These are phyloP conservation scores for Ceratina japonica DNA, from an alignment of 1,140 invertebrate species.

Conservation along the genomic window DNA sequence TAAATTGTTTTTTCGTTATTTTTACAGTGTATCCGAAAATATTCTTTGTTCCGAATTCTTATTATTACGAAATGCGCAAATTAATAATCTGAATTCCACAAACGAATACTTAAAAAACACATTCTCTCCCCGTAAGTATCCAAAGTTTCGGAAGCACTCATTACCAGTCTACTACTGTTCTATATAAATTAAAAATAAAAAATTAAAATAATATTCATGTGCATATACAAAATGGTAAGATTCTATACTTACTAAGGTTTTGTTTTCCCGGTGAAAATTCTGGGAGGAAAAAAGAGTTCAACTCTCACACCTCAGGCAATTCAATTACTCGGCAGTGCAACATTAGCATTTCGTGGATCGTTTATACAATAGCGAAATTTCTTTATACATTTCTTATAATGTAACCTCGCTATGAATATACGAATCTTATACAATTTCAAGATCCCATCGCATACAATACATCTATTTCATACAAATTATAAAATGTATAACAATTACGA, in stretches of 20 bases:
- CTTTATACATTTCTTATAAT: no score
- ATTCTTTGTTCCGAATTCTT: not conserved
- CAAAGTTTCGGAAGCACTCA: slow-evolving; percentile 33
- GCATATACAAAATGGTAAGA: not conserved
- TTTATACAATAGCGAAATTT: not conserved
- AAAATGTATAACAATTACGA: not conserved
- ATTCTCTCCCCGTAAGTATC: not conserved
- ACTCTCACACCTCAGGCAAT: not conserved
- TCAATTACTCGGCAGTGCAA: not conserved
- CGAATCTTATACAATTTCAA: not conserved
- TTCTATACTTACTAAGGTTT: not conserved
- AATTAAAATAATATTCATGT: not conserved
- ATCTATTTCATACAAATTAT: not conserved
- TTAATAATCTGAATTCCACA: slow-evolving; percentile 1
- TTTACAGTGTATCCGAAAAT: slow-evolving; percentile 13
- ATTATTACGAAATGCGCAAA: not conserved
- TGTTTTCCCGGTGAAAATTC: not conserved
- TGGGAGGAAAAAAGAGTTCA: not conserved
- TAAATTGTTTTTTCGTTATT: slow-evolving; percentile 2
- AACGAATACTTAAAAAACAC: slow-evolving; percentile 44
- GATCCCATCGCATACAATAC: no score
- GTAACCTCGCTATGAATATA: not conserved
- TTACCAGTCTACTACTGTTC: slow-evolving; percentile 33
- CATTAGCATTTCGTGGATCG: not conserved
- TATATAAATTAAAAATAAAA: slow-evolving; percentile 4